Percentiles rank a stretch among this genome's conserved stretches.
phyloP scores from a whole-genome alignment of 2,113 vertebrate species.

The Propithecus coquereli region DNA sequence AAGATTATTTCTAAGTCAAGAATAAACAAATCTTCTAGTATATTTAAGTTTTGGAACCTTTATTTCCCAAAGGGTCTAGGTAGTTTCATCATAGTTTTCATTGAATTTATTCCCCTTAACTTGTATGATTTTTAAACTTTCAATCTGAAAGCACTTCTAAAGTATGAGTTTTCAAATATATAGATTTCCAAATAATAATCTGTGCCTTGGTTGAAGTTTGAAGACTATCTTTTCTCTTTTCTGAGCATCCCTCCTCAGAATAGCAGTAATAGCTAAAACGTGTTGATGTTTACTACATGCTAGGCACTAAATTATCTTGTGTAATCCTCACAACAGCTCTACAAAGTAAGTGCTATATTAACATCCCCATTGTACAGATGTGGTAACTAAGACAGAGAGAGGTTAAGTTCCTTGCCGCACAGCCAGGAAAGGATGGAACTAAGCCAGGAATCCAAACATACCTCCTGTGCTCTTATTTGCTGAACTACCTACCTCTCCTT shows the following conservation, averaged over 20 bases:
- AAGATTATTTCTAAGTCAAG: neutral
- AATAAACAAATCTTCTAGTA: neutral
- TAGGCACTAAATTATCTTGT: too few species aligned
- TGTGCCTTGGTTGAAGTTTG: neutral
- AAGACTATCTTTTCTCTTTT: neutral
- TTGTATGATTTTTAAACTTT: slow-evolving; percentile 29
- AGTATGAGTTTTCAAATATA: neutral
- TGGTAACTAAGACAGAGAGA: neutral
- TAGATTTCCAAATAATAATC: neutral
- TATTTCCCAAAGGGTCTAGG: neutral
- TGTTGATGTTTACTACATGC: neutral
- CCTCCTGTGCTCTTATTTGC: neutral
- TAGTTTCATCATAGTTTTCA: neutral
- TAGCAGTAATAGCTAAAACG: neutral
- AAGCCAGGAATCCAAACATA: neutral
- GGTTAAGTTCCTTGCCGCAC: neutral
- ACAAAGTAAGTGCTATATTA: neutral
- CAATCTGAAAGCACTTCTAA: neutral
- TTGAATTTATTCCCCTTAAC: neutral
- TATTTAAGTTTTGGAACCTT: neutral
- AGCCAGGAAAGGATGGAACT: neutral
- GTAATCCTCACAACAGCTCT: neutral
- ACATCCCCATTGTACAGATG: neutral
- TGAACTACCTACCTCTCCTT: neutral
- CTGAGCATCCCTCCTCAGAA: neutral